These are phyloP conservation scores for Euclidia mi DNA, from an alignment of 2,888 invertebrate species.

Conservation along the genomic window DNA sequence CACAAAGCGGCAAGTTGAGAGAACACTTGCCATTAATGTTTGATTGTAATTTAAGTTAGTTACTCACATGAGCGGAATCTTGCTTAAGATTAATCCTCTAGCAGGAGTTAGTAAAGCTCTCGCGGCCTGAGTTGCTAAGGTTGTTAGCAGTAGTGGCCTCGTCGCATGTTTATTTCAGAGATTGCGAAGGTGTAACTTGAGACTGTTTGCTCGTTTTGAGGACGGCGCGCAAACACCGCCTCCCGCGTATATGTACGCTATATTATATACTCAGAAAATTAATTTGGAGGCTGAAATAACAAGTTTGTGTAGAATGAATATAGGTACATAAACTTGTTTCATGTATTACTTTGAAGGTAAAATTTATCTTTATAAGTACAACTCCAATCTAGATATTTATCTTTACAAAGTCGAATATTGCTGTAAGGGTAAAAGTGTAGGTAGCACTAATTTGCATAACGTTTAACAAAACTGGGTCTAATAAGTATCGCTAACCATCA, in stretches of 20 bases:
- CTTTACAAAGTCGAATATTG: no score
- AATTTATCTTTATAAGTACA: no score
- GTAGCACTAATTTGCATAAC: no score
- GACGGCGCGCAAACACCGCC: slow-evolving; percentile 76
- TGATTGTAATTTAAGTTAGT: slow-evolving; percentile 76
- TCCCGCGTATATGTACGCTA: slow-evolving; percentile 57
- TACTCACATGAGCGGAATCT: slow-evolving; percentile 68
- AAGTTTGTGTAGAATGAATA: no score
- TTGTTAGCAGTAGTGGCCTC: slow-evolving; percentile 80
- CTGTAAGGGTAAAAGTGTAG: no score
- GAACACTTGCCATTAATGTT: slow-evolving; percentile 68
- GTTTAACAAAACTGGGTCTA: no score
- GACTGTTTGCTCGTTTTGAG: slow-evolving; percentile 82
- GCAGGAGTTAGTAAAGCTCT: slow-evolving; percentile 73
- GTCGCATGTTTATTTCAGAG: slow-evolving; percentile 84
- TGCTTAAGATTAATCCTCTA: slow-evolving; percentile 75
- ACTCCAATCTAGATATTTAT: no score
- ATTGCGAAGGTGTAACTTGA: slow-evolving; percentile 84
- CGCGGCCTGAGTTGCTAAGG: slow-evolving; percentile 75
- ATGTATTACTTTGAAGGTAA: no score
- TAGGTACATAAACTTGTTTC: no score
- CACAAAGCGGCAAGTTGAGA: slow-evolving; percentile 38
- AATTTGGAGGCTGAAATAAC: no score
- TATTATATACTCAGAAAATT: no score
- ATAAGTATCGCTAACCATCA: no score